phyloP scores from a whole-genome alignment of 2,888 invertebrate species.

The Pristionchus japonicus region DNA sequence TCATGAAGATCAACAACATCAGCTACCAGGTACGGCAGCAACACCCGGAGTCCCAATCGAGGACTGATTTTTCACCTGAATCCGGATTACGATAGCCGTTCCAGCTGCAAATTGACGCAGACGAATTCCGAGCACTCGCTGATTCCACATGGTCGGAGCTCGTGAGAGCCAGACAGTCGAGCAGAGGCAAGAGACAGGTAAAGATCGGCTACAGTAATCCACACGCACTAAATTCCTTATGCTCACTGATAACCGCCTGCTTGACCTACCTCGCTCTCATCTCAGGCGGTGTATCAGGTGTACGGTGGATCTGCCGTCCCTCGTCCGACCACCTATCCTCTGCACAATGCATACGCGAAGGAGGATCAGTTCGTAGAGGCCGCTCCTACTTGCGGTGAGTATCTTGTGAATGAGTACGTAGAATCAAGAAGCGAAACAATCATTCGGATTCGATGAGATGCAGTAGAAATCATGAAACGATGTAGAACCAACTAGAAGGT shows the following conservation, averaged over 20 bases:
- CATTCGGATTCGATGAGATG: too few species aligned
- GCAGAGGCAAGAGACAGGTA: conserved; percentile 57
- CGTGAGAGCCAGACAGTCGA: conserved; percentile 53
- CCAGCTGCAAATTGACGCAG: conserved; percentile 61
- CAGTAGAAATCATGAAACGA: too few species aligned
- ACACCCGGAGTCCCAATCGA: not conserved
- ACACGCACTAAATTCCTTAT: not conserved
- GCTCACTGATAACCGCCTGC: not conserved
- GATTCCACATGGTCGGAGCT: conserved; percentile 64
- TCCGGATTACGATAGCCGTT: conserved; percentile 6
- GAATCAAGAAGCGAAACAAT: too few species aligned
- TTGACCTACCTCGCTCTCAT: not conserved
- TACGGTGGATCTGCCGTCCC: conserved; percentile 55
- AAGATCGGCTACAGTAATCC: not conserved
- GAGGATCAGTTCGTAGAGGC: conserved; percentile 65
- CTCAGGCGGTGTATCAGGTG: conserved; percentile 49
- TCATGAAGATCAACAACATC: conserved; percentile 64
- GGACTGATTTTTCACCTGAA: not conserved
- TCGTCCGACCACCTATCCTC: conserved; percentile 58
- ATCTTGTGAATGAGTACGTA: not conserved
- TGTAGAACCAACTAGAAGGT: too few species aligned
- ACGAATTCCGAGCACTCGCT: conserved; percentile 64
- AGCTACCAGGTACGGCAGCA: conserved; percentile 54
- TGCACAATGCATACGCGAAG: conserved; percentile 64
- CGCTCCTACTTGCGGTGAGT: conserved; percentile 58